phyloP scores from a whole-genome alignment of 2,888 invertebrate genomes.

The Conops quadrifasciatus region DNA sequence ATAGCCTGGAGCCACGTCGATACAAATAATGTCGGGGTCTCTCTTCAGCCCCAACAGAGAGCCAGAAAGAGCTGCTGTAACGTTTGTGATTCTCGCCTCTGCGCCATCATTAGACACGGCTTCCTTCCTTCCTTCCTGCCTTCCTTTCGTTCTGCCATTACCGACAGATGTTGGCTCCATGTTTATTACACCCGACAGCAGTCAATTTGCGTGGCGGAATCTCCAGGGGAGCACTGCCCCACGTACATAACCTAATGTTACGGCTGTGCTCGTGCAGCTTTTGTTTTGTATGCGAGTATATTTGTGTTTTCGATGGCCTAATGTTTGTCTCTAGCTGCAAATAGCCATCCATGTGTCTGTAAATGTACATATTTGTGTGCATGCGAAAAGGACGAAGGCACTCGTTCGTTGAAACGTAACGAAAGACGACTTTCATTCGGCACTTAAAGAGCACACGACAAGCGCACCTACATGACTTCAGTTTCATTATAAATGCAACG shows the following conservation, averaged over 20 bases:
- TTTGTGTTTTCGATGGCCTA: slow-evolving; percentile 27
- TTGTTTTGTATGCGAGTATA: slow-evolving; percentile 14
- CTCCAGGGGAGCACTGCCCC: not conserved
- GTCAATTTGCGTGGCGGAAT: not conserved
- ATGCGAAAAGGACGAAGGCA: not conserved
- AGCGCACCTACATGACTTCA: slow-evolving; percentile 4
- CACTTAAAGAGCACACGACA: slow-evolving; percentile 32
- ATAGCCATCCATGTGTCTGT: not conserved
- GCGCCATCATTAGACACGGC: slow-evolving; percentile 25
- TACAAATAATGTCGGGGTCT: no score
- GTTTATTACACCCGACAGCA: slow-evolving; percentile 12
- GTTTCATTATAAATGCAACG: slow-evolving; percentile 38
- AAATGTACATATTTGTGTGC: slow-evolving; percentile 6
- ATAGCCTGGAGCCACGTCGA: not conserved
- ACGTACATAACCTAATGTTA: not conserved
- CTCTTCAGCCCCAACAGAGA: no score
- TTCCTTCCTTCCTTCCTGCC: no score
- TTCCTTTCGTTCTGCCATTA: no score
- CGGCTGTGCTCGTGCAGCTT: not conserved
- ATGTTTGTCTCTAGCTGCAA: not conserved
- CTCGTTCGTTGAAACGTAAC: slow-evolving; percentile 17
- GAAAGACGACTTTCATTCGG: slow-evolving; percentile 27
- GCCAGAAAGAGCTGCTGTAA: no score
- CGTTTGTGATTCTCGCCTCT: slow-evolving; percentile 36
- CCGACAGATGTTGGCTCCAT: slow-evolving; percentile 29